Base-by-base conservation (phyloP, 2,888 invertebrate genomes). In the Pandemis cinnamomeana region DNA sequence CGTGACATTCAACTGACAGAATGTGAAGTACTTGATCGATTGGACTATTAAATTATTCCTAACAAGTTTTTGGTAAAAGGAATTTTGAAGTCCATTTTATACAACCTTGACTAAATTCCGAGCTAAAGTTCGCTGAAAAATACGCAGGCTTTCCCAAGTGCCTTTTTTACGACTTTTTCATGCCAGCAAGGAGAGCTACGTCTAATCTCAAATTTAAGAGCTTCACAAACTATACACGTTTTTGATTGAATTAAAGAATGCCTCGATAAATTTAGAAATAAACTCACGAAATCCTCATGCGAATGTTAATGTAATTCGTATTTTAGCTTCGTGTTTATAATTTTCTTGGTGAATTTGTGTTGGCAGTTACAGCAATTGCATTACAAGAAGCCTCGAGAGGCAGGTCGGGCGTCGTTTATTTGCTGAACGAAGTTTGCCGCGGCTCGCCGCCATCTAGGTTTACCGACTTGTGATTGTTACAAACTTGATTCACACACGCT, bases 371-470 rank as follows among this genome's bases (percentile, higher is more conserved):
- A 69, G 66, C 71, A 78, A 78, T 77, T 75, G 75, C 75, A 76
- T 71, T 67, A 74, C 69, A 73, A 67, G 67, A 41, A 67, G 67
- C 55, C 41, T 53, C 20, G 36, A 10, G 78, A 82, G 82, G 81
- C 81, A 76, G 77, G 80, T 75, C 80, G 82, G 80, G 83, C 78
- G 82, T 78, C 81, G 79, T 15, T 79, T 87, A 82, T 89, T 88
- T 87, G 82, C 72, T 58, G 71, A 82, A 78, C 80, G 81, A 87
- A 87, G 82, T 88, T 87, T 81, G 82, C 77, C 78, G 79, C 77
- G 82, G 80, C 77, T 81, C 77, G 84, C 83, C 83, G 80, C 77
- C 77, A 76, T 70, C 71, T 62, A 76, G 75, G 79, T 82, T 83
- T 77, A 79, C 77, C 77, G 71, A 78, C 79, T 83, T 80, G 78